Evolutionary conservation across 2,888 invertebrate species (phyloP).

Genomic region (Melipona beecheii): DNA sequence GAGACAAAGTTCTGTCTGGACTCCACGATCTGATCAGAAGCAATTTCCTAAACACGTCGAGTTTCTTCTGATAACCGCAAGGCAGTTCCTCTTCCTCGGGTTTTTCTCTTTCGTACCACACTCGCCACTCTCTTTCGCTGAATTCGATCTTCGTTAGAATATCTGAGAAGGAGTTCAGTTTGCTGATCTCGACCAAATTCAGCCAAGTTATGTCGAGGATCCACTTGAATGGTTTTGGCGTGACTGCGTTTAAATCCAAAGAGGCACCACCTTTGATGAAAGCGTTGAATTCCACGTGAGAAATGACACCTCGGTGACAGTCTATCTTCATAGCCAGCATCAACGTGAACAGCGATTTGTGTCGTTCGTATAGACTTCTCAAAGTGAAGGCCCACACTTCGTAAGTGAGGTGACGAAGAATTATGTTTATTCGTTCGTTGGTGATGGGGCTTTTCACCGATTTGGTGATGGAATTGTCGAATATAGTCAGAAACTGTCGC

Average conservation of each 20-base stretch:
- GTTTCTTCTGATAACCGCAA: slow-evolving; percentile 92
- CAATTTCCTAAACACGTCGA: slow-evolving; percentile 95
- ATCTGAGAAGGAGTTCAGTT: slow-evolving; percentile 91
- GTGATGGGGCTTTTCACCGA: slow-evolving; percentile 94
- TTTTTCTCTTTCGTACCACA: slow-evolving; percentile 96
- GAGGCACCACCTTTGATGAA: slow-evolving; percentile 99
- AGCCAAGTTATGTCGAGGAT: slow-evolving; percentile 98
- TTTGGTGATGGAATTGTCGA: slow-evolving; percentile 96
- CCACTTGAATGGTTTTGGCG: slow-evolving; percentile 97
- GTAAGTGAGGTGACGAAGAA: slow-evolving; percentile 94
- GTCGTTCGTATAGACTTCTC: slow-evolving; percentile 96
- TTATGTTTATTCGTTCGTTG: slow-evolving; percentile 94
- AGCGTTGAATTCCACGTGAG: slow-evolving; percentile 96
- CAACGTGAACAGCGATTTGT: slow-evolving; percentile 96
- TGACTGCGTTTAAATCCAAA: slow-evolving; percentile 95
- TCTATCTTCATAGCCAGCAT: slow-evolving; percentile 98
- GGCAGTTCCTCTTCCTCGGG: slow-evolving; percentile 97
- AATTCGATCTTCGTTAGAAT: slow-evolving; percentile 92
- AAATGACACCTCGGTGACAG: slow-evolving; percentile 91
- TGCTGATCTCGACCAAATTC: slow-evolving; percentile 96
- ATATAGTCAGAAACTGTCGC: slow-evolving; percentile 96
- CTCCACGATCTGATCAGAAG: slow-evolving; percentile 96
- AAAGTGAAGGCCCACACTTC: slow-evolving; percentile 97
- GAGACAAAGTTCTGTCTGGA: slow-evolving; percentile 96
- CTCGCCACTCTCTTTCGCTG: slow-evolving; percentile 94